Base-by-base conservation (phyloP, 2,888 invertebrate genomes). In the Eudemis profundana region DNA sequence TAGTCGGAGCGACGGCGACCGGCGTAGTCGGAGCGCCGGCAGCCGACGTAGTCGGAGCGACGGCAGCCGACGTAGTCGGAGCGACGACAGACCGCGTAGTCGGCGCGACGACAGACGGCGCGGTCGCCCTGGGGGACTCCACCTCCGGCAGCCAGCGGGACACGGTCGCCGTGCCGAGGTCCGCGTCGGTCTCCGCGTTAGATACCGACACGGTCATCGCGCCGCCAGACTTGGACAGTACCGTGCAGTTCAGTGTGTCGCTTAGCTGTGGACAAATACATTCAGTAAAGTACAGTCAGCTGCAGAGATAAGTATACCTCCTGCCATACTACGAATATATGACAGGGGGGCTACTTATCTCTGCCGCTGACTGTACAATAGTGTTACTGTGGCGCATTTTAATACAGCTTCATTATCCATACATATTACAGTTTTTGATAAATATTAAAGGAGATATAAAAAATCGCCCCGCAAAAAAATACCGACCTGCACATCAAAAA, bases 141-240 rank as follows among this genome's bases (percentile, higher is more conserved):
- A 89, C 78, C 0, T 71, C 59, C 0, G 90, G 89, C 38, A 68
- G 15, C 90, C 90, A 90, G 1, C 90, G 70, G 1, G 68, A 68
- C 1, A 87, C 50, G 3, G 75, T 74, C 0, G 80, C 88, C 0
- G 77, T 74, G 0, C 85, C 84, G 0, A 77, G 0, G 0, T 59
- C 2, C 0, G 51, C 69, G 0, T 71, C 74, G 0, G 76, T 74
- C 1, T 77, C 83, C 0, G 75, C 68, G 5, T 78, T 59, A 1
- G 65, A 65, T 2, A 89, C 36, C 0, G 75, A 64, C 50, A 87
- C 83, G 12, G 70, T 75, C 71, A 44, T 80, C 0, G 74, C 76
- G 0, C 74, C 71, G 0, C 68, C 38, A 0, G 68, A 70, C 50
- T 81, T 79, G 0, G 81, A 72, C 0, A 76, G 2, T 0, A 90